Conservation (phyloP, 2,888 invertebrate species). For the Chesias legatella region DNA sequence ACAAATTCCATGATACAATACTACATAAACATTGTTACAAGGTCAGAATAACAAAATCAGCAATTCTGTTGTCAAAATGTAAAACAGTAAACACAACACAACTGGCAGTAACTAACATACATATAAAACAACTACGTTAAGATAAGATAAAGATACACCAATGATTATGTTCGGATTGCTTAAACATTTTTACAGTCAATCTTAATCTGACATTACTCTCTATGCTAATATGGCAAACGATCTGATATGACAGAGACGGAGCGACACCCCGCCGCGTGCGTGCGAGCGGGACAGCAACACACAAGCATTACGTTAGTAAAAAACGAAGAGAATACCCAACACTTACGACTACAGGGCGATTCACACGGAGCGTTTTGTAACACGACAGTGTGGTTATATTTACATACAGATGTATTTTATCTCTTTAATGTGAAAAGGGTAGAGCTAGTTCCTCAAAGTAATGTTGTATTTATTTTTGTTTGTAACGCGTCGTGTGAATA, state of each 20-base stretch:
- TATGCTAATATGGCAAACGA: conserved; percentile 76
- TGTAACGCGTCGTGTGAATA: conserved; percentile 12
- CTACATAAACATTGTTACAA: background rate
- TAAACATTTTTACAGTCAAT: conserved; percentile 50
- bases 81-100: conserved; percentile 18
- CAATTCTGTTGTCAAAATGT: conserved; percentile 11
- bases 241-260: conserved; percentile 66
- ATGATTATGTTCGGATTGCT: conserved; percentile 74
- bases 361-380: conserved; percentile 8
- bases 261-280: conserved; percentile 36
- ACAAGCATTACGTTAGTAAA: conserved; percentile 28
- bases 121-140: conserved; percentile 42
- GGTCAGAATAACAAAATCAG: background rate
- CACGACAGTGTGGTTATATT: too few species aligned
- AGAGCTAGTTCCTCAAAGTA: too few species aligned
- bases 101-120: conserved; percentile 40
- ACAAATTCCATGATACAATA: too few species aligned
- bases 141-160: conserved; percentile 42
- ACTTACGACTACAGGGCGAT: conserved; percentile 34
- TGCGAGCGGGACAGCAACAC: conserved; percentile 42
- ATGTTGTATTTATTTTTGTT: too few species aligned
- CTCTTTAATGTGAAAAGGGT: too few species aligned
- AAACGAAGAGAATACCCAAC: conserved; percentile 46
- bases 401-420: too few species aligned
- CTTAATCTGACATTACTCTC: conserved; percentile 41